A percentile compares a stretch with the other conserved stretches of the same genome.
Conservation (phyloP, 37 sponge, comb jelly and placozoan species). For the Crambe crambe region DNA sequence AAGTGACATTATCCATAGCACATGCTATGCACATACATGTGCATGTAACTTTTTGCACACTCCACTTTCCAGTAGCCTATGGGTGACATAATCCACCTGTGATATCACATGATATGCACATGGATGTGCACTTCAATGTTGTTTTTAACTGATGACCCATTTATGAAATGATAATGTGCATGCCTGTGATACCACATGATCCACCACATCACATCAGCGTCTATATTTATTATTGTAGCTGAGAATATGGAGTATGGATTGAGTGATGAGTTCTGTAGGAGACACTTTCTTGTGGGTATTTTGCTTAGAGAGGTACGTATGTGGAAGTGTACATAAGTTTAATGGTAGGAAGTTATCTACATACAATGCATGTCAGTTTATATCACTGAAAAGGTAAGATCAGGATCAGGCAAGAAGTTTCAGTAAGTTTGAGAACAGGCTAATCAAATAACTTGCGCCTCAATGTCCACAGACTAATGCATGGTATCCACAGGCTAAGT, state of each 20-base stretch:
- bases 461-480: too few species aligned
- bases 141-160: too few species aligned
- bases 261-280: conserved; percentile 79
- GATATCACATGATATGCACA: too few species aligned
- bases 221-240: conserved; percentile 15
- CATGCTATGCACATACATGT: background rate
- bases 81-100: background rate
- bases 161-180: background rate
- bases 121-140: too few species aligned
- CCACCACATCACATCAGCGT: background rate
- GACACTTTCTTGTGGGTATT: conserved; percentile 83
- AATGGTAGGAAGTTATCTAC: too few species aligned
- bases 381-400: too few species aligned
- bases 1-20: conserved; percentile 2
- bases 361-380: too few species aligned
- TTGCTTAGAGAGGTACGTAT: conserved; percentile 80
- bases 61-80: background rate
- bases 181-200: background rate
- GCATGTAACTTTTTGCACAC: background rate
- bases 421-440: too few species aligned
- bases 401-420: too few species aligned
- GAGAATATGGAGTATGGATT: conserved; percentile 36
- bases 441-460: too few species aligned
- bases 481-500: too few species aligned
- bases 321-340: too few species aligned